Evolutionary conservation across 2,113 vertebrate species (phyloP).

Genomic region (Macrotis lagotis): DNA sequence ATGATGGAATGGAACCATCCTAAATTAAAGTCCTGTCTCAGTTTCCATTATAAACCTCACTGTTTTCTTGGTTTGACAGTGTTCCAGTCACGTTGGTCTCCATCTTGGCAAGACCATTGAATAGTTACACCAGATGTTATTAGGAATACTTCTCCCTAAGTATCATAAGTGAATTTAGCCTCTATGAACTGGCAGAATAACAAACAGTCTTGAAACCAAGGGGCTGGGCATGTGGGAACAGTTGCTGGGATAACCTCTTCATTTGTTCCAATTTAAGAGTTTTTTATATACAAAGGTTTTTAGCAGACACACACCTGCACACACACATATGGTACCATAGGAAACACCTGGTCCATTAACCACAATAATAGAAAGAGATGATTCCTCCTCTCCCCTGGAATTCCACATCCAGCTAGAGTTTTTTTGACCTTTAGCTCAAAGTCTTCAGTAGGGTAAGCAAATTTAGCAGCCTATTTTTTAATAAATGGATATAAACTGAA

Average conservation of each 20-base stretch:
- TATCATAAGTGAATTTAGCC: background rate
- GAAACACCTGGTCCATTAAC: rapidly evolving
- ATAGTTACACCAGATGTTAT: background rate
- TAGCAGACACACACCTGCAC: background rate
- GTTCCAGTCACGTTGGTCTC: background rate
- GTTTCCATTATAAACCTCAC: conserved; percentile 10
- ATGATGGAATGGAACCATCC: background rate
- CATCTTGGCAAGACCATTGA: background rate
- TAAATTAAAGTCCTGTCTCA: background rate
- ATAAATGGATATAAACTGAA: background rate
- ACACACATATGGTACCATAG: background rate
- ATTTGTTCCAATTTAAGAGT: background rate
- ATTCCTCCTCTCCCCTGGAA: background rate
- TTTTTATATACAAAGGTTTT: background rate
- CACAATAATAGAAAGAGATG: rapidly evolving
- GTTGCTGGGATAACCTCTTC: rapidly evolving
- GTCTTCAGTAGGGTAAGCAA: rapidly evolving
- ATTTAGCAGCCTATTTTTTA: rapidly evolving
- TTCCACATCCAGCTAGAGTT: background rate
- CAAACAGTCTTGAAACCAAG: background rate
- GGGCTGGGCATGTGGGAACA: rapidly evolving
- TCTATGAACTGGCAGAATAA: background rate
- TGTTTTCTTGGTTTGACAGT: conserved; percentile 8
- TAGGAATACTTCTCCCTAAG: rapidly evolving
- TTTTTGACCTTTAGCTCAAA: background rate